These are phyloP conservation scores for Lagorchestes hirsutus DNA, from an alignment of 2,797 vertebrate species.

Conservation along the genomic window DNA sequence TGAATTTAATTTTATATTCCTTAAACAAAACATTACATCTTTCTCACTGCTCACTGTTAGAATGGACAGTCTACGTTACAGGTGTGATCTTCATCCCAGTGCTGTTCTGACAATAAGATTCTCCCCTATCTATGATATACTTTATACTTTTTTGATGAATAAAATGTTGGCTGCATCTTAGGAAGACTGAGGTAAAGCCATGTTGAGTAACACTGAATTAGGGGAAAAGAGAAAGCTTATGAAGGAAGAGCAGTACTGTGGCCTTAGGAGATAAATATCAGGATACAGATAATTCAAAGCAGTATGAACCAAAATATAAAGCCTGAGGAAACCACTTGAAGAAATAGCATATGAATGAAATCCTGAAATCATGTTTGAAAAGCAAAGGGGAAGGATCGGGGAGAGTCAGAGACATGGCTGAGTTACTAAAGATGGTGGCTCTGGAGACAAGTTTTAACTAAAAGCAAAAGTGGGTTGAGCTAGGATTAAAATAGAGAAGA, in stretches of 20 bases:
- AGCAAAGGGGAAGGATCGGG: too few species aligned
- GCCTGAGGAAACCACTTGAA: background rate
- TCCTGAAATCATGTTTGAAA: background rate
- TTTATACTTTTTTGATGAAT: background rate
- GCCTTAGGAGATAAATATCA: background rate
- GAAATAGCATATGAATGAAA: background rate
- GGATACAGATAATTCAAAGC: background rate
- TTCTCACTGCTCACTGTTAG: background rate
- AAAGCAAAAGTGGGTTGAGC: background rate
- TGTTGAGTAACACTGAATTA: background rate
- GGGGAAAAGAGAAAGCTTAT: background rate
- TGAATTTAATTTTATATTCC: background rate
- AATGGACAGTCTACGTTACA: background rate
- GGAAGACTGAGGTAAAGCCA: background rate
- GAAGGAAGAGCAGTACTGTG: background rate
- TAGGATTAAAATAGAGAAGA: background rate
- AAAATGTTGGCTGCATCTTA: background rate
- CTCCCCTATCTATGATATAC: background rate
- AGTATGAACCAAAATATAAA: background rate
- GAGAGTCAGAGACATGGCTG: background rate
- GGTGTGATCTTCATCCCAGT: background rate
- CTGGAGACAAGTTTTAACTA: background rate
- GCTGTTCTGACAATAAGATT: background rate
- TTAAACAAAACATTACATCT: background rate
- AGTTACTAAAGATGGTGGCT: background rate